Base-by-base conservation (phyloP, 2,113 vertebrate genomes). In the Paradisaea rubra region DNA sequence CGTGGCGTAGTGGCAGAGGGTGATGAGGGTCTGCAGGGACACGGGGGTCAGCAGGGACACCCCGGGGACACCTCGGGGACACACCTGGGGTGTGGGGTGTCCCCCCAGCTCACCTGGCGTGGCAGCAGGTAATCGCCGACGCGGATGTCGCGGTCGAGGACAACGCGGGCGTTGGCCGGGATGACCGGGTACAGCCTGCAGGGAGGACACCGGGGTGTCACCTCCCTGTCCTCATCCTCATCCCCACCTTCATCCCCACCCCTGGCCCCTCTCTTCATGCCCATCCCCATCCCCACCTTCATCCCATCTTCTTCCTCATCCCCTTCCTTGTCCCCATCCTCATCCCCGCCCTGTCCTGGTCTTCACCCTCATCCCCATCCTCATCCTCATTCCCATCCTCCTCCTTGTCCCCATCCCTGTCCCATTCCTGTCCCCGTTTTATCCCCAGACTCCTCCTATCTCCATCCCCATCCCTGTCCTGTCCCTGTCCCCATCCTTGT, bases 1-100 rank as follows among this genome's bases (percentile, higher is more conserved):
- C 0, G 86, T 73, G 86, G 86, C 53, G n/a, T 89, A 89, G 1
- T 89, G 86, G 61, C 86, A 89, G 19, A 89, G 86, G 61, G 86
- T 89, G 78, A 89, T 74, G 78, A 89, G 86, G 61, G 86, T 89
- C 86, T 89, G 69, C 10, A 2, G 69, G 69, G 60, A 74, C 60
- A 52, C 5, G 4, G 12, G 44, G 52, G 18, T 73, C 77, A 81
- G 52, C 0, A 9, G 74, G 74, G 66, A 49, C 49, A 20, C 15
- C 79, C 11, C 1, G 20, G 41, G 84, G 47, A 52, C 52, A 41
- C 41, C 41, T 22, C 45, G 21, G 52, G 77, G 57, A 47, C 66
- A 31, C 9, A 11, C 9, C 57, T 0, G 42, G 12, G 25, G 6
- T 3, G 41, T 0, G 25, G 13, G n/a, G 20, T 6, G 52, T 44